These are phyloP conservation scores for Clarias macrocephalus DNA, from an alignment of 2,113 vertebrate genomes.

Conservation along the genomic window DNA sequence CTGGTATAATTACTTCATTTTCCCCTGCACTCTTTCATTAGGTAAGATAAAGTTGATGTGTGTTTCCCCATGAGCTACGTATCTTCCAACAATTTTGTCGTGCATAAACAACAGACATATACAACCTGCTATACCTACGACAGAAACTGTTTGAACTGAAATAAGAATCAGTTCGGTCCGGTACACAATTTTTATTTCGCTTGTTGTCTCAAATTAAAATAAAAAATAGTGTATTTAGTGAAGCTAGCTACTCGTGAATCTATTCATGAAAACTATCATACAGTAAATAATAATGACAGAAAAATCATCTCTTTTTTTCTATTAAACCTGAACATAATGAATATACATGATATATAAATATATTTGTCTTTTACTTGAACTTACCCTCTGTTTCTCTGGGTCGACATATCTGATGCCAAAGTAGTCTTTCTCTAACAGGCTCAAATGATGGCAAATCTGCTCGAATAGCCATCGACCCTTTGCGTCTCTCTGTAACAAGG, in stretches of 20 bases:
- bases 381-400: slow-evolving; percentile 94
- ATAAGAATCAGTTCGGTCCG: neutral
- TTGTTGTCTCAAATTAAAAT: neutral
- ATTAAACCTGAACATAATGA: neutral
- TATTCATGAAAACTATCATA: neutral
- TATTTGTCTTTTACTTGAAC: slow-evolving; percentile 50
- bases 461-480: slow-evolving; percentile 97
- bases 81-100: slow-evolving; percentile 4
- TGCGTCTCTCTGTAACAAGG: slow-evolving; percentile 84
- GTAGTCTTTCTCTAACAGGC: slow-evolving; percentile 96
- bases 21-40: neutral
- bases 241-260: neutral
- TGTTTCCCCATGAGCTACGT: neutral
- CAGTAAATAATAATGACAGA: neutral
- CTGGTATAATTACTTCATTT: slow-evolving; percentile 18
- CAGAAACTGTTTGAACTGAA: neutral
- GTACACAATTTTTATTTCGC: neutral
- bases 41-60: neutral
- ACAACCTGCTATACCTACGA: neutral
- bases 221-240: neutral
- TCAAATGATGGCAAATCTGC: slow-evolving; percentile 93
- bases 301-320: neutral
- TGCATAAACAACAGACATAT: neutral
- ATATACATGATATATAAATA: neutral
- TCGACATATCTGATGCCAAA: slow-evolving; percentile 96